These are phyloP conservation scores for Microctonus hyperodae DNA, from an alignment of 2,888 invertebrate species.

Conservation along the genomic window DNA sequence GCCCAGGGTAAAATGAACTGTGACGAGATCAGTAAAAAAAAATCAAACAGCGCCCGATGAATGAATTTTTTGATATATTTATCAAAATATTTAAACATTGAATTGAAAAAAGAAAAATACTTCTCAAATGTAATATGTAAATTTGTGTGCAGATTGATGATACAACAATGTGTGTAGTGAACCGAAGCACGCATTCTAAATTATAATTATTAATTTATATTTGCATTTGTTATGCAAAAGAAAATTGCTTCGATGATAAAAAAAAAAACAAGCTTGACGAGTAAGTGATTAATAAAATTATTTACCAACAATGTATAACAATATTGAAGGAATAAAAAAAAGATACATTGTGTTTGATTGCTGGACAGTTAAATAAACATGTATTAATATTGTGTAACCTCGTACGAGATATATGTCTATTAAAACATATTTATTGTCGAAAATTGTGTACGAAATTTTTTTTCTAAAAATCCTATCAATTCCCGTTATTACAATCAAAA, in stretches of 20 bases:
- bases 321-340: constrained; percentile 42
- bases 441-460: no score
- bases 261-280: constrained; percentile 30
- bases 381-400: constrained; percentile 64
- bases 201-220: constrained; percentile 36
- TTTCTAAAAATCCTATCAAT: no score
- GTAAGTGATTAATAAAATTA: constrained; percentile 46
- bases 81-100: constrained; percentile 11
- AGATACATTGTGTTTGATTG: constrained; percentile 63
- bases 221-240: constrained; percentile 39
- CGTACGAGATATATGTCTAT: constrained; percentile 64
- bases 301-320: constrained; percentile 53
- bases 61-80: constrained; percentile 25
- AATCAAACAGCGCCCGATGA: constrained; percentile 27
- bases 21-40: constrained; percentile 6
- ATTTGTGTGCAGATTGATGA: not conserved
- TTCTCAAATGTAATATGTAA: constrained; percentile 15
- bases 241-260: constrained; percentile 28
- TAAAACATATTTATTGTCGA: constrained; percentile 64
- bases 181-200: constrained; percentile 34
- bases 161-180: not conserved
- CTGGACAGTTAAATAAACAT: constrained; percentile 64
- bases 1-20: constrained; percentile 29
- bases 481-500: no score
- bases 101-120: constrained; percentile 11